Evolutionary conservation across 2,797 vertebrate genomes (phyloP).

Genomic region (Epinephelus awoara): DNA sequence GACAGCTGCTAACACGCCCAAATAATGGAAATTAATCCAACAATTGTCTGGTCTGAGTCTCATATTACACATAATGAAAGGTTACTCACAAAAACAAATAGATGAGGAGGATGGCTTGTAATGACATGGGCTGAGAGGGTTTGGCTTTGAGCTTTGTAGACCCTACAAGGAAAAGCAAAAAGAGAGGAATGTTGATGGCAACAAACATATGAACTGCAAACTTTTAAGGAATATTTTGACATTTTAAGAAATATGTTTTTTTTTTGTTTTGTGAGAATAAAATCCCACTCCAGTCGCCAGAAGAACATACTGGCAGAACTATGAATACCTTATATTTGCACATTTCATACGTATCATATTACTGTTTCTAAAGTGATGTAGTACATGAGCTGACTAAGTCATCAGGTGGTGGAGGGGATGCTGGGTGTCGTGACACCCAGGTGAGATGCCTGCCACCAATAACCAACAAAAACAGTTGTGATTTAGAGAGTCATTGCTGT

Average conservation of each 20-base stretch:
- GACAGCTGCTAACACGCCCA: not conserved
- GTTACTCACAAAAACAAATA: slow-evolving; percentile 93
- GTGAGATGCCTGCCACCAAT: too few relatives aligned
- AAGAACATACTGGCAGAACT: too few relatives aligned
- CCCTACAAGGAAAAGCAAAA: slow-evolving; percentile 70
- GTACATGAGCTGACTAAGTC: too few relatives aligned
- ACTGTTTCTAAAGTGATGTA: too few relatives aligned
- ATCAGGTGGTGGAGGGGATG: too few relatives aligned
- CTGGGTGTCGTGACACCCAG: too few relatives aligned
- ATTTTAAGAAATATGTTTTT: not conserved
- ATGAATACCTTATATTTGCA: too few relatives aligned
- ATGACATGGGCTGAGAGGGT: slow-evolving; percentile 79
- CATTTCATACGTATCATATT: too few relatives aligned
- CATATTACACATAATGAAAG: slow-evolving; percentile 14
- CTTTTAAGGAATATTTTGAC: not conserved
- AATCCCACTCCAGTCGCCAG: too few relatives aligned
- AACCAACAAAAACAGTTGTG: too few relatives aligned
- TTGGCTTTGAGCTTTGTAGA: slow-evolving; percentile 77
- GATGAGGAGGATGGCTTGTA: slow-evolving; percentile 89
- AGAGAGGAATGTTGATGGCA: not conserved
- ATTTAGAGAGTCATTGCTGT: too few relatives aligned
- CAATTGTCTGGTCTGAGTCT: slow-evolving; percentile 19
- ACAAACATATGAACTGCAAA: not conserved
- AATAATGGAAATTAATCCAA: not conserved
- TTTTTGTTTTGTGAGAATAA: not conserved